A percentile compares a stretch with the other conserved stretches of the same genome.
Evolutionary conservation across 2,113 vertebrate genomes (phyloP).

Genomic region (Rutilus rutilus): DNA sequence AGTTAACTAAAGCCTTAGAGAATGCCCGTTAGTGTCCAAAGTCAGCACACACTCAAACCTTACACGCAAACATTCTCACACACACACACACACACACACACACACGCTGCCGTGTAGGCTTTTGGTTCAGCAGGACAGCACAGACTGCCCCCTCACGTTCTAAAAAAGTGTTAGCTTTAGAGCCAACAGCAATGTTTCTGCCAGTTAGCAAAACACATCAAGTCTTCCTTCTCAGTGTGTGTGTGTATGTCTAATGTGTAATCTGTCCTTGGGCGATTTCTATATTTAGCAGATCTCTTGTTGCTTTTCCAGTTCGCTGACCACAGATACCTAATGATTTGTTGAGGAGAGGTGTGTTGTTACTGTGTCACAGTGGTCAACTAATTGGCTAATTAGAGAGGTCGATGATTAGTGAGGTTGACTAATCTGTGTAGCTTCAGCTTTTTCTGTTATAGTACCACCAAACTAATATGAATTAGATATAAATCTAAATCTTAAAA

Average conservation of each 20-base stretch:
- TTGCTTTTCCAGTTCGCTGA: neutral
- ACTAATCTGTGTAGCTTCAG: neutral
- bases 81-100: slow-evolving; percentile 7
- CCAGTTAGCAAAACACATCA: neutral
- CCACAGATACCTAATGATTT: neutral
- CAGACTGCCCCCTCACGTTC: slow-evolving; percentile 52
- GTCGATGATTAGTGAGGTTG: neutral
- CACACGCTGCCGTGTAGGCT: neutral
- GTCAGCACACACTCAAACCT: slow-evolving; percentile 14
- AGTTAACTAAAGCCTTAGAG: slow-evolving; percentile 29
- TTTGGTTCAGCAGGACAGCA: slow-evolving; percentile 1
- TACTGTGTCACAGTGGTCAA: neutral
- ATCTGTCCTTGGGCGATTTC: slow-evolving; percentile 19
- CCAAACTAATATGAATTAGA: neutral
- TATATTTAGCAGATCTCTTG: slow-evolving; percentile 42
- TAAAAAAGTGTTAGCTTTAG: slow-evolving; percentile 13
- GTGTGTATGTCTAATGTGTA: neutral
- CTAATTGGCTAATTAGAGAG: neutral
- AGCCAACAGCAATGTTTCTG: slow-evolving; percentile 31
- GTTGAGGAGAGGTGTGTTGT: neutral
- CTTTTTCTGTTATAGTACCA: neutral
- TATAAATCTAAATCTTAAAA: neutral
- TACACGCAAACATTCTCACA: neutral
- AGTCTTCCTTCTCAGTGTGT: slow-evolving; percentile 1
- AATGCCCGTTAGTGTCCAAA: slow-evolving; percentile 27